phyloP scores from a whole-genome alignment of 1,140 invertebrate genomes.

The Phymastichus coffea region DNA sequence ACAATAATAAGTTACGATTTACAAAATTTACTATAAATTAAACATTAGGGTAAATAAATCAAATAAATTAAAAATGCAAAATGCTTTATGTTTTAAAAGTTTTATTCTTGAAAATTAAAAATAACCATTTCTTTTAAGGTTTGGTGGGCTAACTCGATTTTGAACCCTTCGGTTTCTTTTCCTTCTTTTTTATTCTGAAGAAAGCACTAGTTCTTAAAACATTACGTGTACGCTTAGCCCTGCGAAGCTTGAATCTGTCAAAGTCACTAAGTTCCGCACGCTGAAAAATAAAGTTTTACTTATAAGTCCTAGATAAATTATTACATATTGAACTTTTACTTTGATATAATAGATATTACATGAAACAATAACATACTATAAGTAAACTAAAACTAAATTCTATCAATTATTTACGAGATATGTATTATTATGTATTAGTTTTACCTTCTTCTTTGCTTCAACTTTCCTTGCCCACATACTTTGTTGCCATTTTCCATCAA shows the following conservation, averaged over 20 bases:
- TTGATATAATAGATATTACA: too few species aligned
- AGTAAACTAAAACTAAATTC: too few species aligned
- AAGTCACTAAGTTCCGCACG: conserved; percentile 85
- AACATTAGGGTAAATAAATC: too few species aligned
- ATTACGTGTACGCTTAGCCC: conserved; percentile 86
- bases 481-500: conserved; percentile 76
- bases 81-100: not conserved
- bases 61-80: not conserved
- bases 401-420: too few species aligned
- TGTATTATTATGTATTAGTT: too few species aligned
- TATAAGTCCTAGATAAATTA: conserved; percentile 29
- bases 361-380: too few species aligned
- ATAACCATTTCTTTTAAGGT: conserved; percentile 40
- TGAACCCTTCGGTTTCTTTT: conserved; percentile 50
- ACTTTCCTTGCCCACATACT: conserved; percentile 82
- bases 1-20: too few species aligned
- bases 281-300: conserved; percentile 58
- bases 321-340: conserved; percentile 30
- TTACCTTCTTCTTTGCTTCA: conserved; percentile 79
- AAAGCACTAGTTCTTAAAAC: conserved; percentile 80
- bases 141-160: conserved; percentile 25
- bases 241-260: conserved; percentile 92
- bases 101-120: conserved; percentile 23
- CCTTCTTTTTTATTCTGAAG: conserved; percentile 72
- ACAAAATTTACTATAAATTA: too few species aligned